Evolutionary conservation across 2,888 invertebrate species (phyloP).

Genomic region (Drepana falcataria): DNA sequence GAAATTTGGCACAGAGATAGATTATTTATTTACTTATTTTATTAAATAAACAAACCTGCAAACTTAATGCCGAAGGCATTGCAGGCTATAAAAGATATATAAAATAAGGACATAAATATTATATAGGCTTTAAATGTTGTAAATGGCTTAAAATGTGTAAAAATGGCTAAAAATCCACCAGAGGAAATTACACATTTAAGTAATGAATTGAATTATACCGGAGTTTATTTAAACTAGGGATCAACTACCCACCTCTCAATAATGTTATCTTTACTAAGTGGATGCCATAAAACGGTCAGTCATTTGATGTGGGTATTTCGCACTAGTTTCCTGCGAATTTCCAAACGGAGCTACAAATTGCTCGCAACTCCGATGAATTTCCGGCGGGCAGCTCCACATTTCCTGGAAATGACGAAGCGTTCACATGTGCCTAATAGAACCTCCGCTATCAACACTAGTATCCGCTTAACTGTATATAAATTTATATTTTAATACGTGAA

Average conservation of each 20-base stretch:
- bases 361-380: conserved; percentile 57
- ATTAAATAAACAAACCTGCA: too few species aligned
- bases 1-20: too few species aligned
- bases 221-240: background rate
- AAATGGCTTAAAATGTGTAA: too few species aligned
- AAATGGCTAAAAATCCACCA: too few species aligned
- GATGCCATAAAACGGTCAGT: conserved; percentile 7
- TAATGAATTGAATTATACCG: background rate
- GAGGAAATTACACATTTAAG: background rate
- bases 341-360: conserved; percentile 54
- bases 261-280: conserved; percentile 3
- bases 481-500: too few species aligned
- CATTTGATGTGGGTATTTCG: conserved; percentile 23
- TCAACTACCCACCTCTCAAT: background rate
- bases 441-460: conserved; percentile 14
- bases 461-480: background rate
- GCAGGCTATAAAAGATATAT: too few species aligned
- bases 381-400: conserved; percentile 50
- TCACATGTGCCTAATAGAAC: conserved; percentile 33
- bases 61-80: too few species aligned
- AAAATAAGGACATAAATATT: too few species aligned
- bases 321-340: conserved; percentile 55
- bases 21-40: too few species aligned
- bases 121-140: too few species aligned
- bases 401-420: conserved; percentile 58